Conservation (phyloP, 1,140 invertebrate species). For the Diachasma alloeum region DNA sequence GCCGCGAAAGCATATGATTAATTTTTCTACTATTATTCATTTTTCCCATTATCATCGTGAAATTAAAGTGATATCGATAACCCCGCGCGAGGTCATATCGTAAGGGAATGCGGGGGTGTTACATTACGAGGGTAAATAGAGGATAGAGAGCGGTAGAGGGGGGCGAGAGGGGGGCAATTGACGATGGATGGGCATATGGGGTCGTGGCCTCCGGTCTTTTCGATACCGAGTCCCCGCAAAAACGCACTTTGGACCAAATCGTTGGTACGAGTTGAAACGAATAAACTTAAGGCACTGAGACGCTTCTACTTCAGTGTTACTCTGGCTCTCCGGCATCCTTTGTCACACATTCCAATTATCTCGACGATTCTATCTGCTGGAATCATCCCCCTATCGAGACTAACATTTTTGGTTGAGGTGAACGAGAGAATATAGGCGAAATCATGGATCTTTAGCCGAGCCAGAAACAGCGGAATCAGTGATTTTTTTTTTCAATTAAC, state of each 20-base stretch:
- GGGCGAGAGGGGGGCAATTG: background rate
- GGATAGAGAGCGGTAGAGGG: background rate
- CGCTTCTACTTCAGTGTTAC: constrained; percentile 55
- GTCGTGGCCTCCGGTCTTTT: constrained; percentile 53
- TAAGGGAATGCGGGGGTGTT: constrained; percentile 15
- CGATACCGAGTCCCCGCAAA: constrained; percentile 40
- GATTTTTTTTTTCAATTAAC: background rate
- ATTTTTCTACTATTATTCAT: background rate
- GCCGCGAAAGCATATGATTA: background rate
- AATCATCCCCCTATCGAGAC: background rate
- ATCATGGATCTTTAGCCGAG: constrained; percentile 31
- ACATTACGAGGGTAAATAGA: background rate
- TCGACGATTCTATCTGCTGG: background rate
- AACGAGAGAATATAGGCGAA: background rate
- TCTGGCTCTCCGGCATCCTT: constrained; percentile 34
- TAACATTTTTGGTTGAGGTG: too few species aligned
- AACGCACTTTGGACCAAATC: constrained; percentile 63
- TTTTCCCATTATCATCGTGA: background rate
- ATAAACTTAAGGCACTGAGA: constrained; percentile 50
- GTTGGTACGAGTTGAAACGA: constrained; percentile 47
- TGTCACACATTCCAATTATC: background rate
- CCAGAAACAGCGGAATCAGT: background rate
- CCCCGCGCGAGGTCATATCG: background rate
- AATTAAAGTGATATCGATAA: background rate
- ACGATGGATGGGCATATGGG: constrained; percentile 31